Conservation (phyloP, 1,140 invertebrate genomes). For the Anadara kagoshimensis region DNA sequence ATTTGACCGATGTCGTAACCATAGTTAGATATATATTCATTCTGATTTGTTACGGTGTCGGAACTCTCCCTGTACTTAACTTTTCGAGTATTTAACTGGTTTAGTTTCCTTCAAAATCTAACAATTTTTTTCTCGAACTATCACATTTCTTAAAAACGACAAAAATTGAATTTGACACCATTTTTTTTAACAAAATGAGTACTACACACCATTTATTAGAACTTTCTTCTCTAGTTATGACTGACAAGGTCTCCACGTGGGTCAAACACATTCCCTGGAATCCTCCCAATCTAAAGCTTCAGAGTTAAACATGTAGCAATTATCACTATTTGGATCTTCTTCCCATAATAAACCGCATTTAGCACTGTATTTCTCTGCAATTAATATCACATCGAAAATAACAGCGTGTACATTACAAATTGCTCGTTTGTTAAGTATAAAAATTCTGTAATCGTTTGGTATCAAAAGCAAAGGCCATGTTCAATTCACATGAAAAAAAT, state of each 20-base stretch:
- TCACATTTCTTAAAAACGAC: background rate
- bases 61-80: too few relatives aligned
- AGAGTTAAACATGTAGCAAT: conserved; percentile 52
- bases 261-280: conserved; percentile 40
- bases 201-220: conserved; percentile 41
- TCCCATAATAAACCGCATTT: conserved; percentile 55
- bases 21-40: too few relatives aligned
- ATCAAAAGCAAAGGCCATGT: too few relatives aligned
- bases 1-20: background rate
- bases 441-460: too few relatives aligned
- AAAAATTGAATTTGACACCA: too few relatives aligned
- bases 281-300: conserved; percentile 50
- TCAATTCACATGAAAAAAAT: too few relatives aligned
- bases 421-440: too few relatives aligned
- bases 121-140: background rate
- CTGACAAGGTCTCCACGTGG: conserved; percentile 49
- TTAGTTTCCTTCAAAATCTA: background rate
- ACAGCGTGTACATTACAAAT: too few relatives aligned
- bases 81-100: too few relatives aligned
- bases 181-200: too few relatives aligned
- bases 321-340: conserved; percentile 43
- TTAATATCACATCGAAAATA: too few relatives aligned
- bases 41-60: too few relatives aligned
- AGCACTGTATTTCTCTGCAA: conserved; percentile 6
- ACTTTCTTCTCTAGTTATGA: conserved; percentile 47